Conservation (phyloP, 2,888 invertebrate genomes). For the Silvanus unidentatus region DNA sequence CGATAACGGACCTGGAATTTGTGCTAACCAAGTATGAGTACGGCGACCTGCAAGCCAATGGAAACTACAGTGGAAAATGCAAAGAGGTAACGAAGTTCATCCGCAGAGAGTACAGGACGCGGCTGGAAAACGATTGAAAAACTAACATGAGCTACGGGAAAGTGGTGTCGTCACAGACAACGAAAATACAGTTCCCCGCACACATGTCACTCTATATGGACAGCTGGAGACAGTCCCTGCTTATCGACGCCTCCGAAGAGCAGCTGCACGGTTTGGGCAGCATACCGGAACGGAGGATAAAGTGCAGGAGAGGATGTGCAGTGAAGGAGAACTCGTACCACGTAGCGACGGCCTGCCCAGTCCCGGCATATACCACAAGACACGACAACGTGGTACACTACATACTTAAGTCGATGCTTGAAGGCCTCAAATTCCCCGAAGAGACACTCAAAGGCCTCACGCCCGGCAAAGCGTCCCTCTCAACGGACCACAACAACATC, state of each 20-base stretch:
- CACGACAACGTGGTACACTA: constrained; percentile 6
- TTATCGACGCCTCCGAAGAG: constrained; percentile 21
- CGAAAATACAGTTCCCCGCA: constrained; percentile 13
- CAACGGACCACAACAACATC: neutral
- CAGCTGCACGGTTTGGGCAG: neutral
- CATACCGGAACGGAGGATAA: neutral
- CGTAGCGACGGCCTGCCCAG: constrained; percentile 3
- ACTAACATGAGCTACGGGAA: constrained; percentile 18
- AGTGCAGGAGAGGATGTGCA: constrained; percentile 2
- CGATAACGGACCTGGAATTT: constrained; percentile 9
- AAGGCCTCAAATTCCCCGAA: neutral
- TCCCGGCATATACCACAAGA: neutral
- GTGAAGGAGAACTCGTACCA: constrained; percentile 7
- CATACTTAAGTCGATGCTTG: neutral
- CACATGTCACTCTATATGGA: constrained; percentile 12
- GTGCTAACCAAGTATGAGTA: constrained; percentile 7
- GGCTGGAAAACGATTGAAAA: constrained; percentile 9
- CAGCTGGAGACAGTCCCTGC: constrained; percentile 12
- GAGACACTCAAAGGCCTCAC: constrained; percentile 1
- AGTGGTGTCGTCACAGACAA: constrained; percentile 6
- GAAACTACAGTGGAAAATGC: neutral
- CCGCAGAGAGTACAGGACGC: neutral
- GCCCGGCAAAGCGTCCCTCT: neutral
- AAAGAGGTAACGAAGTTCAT: constrained; percentile 4
- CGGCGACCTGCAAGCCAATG: neutral